These are phyloP conservation scores for Coendou prehensilis DNA, from an alignment of 2,797 vertebrate genomes.

Conservation along the genomic window DNA sequence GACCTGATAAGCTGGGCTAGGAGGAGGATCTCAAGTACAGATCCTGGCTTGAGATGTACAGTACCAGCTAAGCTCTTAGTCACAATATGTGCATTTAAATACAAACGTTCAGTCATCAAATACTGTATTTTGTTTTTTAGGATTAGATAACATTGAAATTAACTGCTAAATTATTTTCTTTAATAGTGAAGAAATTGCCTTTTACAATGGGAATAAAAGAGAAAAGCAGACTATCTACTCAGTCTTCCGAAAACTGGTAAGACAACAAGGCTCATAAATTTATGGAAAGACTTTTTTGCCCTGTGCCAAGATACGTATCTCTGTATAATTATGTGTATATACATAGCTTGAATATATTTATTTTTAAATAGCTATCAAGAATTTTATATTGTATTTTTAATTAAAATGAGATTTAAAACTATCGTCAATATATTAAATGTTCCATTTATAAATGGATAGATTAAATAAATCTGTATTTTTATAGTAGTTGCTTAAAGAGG, in stretches of 20 bases:
- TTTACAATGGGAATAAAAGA: slow-evolving; percentile 97
- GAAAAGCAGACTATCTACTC: slow-evolving; percentile 97
- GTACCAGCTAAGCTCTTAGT: neutral
- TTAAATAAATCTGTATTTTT: slow-evolving; percentile 63
- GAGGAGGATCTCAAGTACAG: neutral
- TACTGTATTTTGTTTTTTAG: slow-evolving; percentile 58
- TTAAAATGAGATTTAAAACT: slow-evolving; percentile 55
- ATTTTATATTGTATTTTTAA: slow-evolving; percentile 52
- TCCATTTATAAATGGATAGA: neutral
- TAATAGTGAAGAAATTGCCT: slow-evolving; percentile 98
- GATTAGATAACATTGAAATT: slow-evolving; percentile 51
- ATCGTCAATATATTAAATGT: neutral
- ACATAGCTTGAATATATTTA: neutral
- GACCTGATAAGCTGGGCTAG: neutral
- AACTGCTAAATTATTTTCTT: slow-evolving; percentile 68
- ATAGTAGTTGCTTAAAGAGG: neutral
- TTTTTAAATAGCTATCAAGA: slow-evolving; percentile 45
- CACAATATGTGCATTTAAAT: neutral
- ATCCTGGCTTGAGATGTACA: neutral
- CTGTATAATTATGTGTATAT: neutral
- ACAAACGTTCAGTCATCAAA: neutral
- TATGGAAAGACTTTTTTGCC: neutral
- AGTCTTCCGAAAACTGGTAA: slow-evolving; percentile 96
- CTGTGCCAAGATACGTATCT: neutral
- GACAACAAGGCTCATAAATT: slow-evolving; percentile 70